These are phyloP conservation scores for Psephotus haematonotus DNA, from an alignment of 2,113 vertebrate genomes.

Conservation along the genomic window DNA sequence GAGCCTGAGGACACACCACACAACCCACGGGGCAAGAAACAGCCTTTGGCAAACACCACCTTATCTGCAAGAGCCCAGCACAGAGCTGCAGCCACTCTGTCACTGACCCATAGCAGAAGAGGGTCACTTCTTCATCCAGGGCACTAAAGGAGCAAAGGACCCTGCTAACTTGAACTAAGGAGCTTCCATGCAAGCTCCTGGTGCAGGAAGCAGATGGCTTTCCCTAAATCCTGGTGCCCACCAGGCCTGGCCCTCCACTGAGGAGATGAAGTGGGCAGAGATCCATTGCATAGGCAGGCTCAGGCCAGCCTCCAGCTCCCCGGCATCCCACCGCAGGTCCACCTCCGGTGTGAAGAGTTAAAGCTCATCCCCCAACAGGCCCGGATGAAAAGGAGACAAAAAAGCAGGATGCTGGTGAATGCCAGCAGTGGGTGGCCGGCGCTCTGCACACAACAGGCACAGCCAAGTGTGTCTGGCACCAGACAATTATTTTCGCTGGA, in stretches of 20 bases:
- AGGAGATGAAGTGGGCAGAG: background rate
- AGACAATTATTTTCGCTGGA: background rate
- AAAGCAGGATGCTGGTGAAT: conserved; percentile 59
- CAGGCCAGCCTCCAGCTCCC: background rate
- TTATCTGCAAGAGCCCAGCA: background rate
- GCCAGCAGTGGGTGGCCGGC: conserved; percentile 24
- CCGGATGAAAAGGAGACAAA: background rate
- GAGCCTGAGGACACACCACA: background rate
- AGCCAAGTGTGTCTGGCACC: conserved; percentile 54
- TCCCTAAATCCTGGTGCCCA: background rate
- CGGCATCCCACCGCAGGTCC: background rate
- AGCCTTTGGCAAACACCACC: background rate
- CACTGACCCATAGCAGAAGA: background rate
- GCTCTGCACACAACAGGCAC: conserved; percentile 42
- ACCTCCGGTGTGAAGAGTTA: conserved; percentile 1
- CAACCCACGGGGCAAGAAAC: background rate
- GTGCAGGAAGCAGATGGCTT: background rate
- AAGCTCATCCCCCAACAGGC: background rate
- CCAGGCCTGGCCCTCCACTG: background rate
- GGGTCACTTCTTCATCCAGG: background rate
- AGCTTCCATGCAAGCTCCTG: background rate
- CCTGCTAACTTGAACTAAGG: rapidly evolving
- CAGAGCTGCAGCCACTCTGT: background rate
- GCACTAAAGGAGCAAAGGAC: background rate
- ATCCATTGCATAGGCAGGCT: background rate